A percentile compares a stretch with the other conserved stretches of the same genome.
phyloP scores from a whole-genome alignment of 53 echinoderm and acorn worm species.

The Luidia sarsii region DNA sequence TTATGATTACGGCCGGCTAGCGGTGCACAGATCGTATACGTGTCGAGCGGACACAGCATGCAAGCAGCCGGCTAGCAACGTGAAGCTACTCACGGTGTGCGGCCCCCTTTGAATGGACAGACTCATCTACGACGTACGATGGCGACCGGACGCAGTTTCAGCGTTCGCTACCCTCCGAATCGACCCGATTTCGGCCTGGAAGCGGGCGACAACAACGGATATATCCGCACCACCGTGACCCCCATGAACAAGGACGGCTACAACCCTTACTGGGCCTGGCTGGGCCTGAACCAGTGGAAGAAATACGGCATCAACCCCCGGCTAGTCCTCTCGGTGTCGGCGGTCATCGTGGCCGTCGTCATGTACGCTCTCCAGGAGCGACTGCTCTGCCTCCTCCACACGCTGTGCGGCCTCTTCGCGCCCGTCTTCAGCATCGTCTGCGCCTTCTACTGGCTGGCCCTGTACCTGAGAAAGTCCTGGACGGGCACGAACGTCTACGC shows the following conservation, averaged over 20 bases:
- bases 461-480: slow-evolving; percentile 95
- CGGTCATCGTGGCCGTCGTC: slow-evolving; percentile 58
- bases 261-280: slow-evolving; percentile 89
- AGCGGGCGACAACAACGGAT: slow-evolving; percentile 89
- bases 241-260: slow-evolving; percentile 81
- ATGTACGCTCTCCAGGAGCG: slow-evolving; percentile 87
- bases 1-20: too few species aligned
- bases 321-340: slow-evolving; percentile 60
- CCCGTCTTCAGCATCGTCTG: slow-evolving; percentile 96
- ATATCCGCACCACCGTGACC: slow-evolving; percentile 76
- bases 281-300: slow-evolving; percentile 83
- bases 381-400: slow-evolving; percentile 76
- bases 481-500: slow-evolving; percentile 96
- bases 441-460: slow-evolving; percentile 97
- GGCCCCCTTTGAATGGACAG: too few species aligned
- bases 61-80: too few species aligned
- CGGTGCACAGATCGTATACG: too few species aligned
- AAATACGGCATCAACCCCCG: slow-evolving; percentile 69
- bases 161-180: slow-evolving; percentile 68
- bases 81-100: too few species aligned
- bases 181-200: slow-evolving; percentile 73
- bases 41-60: too few species aligned
- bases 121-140: too few species aligned
- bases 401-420: slow-evolving; percentile 84
- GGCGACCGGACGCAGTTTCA: slow-evolving; percentile 51